Conservation (phyloP, 2,888 invertebrate species). For the Drosophila stalkeri region DNA sequence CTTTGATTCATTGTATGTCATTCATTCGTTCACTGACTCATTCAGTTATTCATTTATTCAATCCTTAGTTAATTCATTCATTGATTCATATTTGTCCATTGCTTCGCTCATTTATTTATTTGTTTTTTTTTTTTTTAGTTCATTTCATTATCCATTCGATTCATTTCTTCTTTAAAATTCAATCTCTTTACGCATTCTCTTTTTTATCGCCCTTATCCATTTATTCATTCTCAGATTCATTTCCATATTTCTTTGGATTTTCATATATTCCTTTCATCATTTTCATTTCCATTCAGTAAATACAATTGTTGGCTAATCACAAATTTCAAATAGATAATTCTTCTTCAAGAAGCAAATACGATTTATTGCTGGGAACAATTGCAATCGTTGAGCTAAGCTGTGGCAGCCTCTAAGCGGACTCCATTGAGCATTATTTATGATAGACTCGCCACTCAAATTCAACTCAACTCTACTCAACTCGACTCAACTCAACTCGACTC, state of each 20-base stretch:
- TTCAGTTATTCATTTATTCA: not conserved
- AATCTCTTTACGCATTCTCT: not conserved
- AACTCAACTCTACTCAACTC: not conserved
- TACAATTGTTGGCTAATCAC: not conserved
- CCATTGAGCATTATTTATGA: slow-evolving; percentile 9
- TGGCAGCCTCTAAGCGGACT: not conserved
- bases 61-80: not conserved
- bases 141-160: not conserved
- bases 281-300: slow-evolving; percentile 1
- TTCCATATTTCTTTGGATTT: not conserved
- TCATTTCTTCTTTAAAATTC: not conserved
- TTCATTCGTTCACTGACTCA: not conserved
- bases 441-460: slow-evolving; percentile 2
- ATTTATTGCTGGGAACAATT: not conserved
- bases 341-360: not conserved
- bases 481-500: not conserved
- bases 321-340: slow-evolving; percentile 4
- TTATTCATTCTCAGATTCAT: not conserved
- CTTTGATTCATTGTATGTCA: no score
- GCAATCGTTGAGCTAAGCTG: slow-evolving; percentile 5
- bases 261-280: not conserved
- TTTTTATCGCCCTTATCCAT: not conserved
- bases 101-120: not conserved
- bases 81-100: not conserved
- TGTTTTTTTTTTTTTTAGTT: not conserved